These are phyloP conservation scores for Dallia pectoralis DNA, from an alignment of 2,797 vertebrate species.

Conservation along the genomic window DNA sequence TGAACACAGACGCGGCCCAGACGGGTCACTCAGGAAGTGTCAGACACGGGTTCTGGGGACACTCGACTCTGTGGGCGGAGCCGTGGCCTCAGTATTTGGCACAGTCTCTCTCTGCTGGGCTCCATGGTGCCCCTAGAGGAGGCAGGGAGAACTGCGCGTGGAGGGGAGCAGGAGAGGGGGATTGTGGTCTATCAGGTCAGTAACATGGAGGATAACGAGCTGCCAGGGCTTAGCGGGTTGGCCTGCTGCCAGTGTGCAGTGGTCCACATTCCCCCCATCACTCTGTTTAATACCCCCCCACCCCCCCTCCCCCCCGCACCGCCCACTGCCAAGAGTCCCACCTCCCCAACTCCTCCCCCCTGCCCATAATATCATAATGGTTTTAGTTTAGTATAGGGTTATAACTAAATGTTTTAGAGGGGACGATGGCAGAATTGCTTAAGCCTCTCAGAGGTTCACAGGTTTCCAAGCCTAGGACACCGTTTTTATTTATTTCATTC, in stretches of 20 bases:
- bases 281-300: background rate
- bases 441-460: too few relatives aligned
- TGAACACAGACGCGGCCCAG: background rate
- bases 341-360: conserved; percentile 21
- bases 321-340: background rate
- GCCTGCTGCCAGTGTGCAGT: conserved; percentile 68
- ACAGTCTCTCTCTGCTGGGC: conserved; percentile 8
- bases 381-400: too few relatives aligned
- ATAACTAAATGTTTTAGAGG: too few relatives aligned
- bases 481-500: too few relatives aligned
- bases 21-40: too few relatives aligned
- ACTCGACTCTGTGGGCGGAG: background rate
- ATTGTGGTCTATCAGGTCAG: conserved; percentile 77
- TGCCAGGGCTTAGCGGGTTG: conserved; percentile 77
- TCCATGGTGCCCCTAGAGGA: conserved; percentile 48
- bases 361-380: background rate
- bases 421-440: too few relatives aligned
- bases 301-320: background rate
- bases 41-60: too few relatives aligned
- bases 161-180: conserved; percentile 30
- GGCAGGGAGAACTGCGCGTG: conserved; percentile 22
- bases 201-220: conserved; percentile 82
- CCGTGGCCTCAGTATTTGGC: background rate
- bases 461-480: too few relatives aligned
- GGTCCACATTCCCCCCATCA: conserved; percentile 64